phyloP scores from a whole-genome alignment of 2,797 vertebrate genomes.

The Hydrolagus colliei region DNA sequence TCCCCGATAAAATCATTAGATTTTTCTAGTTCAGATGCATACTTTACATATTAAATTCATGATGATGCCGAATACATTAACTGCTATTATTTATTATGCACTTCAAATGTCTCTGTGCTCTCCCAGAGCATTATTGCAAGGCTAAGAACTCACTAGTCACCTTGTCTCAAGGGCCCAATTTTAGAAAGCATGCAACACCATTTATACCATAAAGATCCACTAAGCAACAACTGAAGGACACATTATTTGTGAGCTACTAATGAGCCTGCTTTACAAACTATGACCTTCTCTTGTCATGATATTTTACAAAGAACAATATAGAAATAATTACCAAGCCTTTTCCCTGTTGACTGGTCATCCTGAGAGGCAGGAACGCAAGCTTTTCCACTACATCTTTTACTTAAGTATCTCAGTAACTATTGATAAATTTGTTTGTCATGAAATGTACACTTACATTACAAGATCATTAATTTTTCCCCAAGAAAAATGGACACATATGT shows the following conservation, averaged over 20 bases:
- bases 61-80: constrained; percentile 23
- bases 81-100: constrained; percentile 27
- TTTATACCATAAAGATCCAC: constrained; percentile 20
- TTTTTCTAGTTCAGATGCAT: background rate
- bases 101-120: constrained; percentile 21
- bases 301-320: constrained; percentile 7
- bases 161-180: constrained; percentile 29
- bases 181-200: constrained; percentile 13
- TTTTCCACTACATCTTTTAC: background rate
- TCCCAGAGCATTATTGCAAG: constrained; percentile 21
- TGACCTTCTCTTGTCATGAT: constrained; percentile 8
- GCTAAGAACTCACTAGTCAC: background rate
- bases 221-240: constrained; percentile 20
- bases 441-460: background rate
- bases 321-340: constrained; percentile 9
- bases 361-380: background rate
- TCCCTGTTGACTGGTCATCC: background rate
- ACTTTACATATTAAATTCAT: constrained; percentile 10
- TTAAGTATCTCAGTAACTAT: background rate
- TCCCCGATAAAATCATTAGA: too few relatives aligned
- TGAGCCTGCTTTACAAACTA: constrained; percentile 13
- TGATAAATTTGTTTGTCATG: background rate
- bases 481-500: background rate
- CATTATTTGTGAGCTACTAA: background rate
- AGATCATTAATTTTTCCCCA: background rate